These are phyloP conservation scores for Rhinichthys osculus DNA, from an alignment of 2,797 vertebrate genomes.

Conservation along the genomic window DNA sequence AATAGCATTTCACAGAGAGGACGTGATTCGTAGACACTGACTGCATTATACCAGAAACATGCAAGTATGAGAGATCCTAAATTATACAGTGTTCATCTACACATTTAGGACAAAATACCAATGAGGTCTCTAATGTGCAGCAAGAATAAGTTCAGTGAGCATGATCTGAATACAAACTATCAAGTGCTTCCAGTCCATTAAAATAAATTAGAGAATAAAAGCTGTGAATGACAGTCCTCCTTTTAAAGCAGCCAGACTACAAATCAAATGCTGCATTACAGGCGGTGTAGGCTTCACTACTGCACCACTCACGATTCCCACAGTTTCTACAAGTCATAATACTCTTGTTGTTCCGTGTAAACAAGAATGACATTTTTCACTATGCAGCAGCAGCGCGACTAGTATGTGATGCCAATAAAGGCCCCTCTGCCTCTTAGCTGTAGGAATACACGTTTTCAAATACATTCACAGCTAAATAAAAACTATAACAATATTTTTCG, in stretches of 20 bases:
- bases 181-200: constrained; percentile 6
- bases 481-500: background rate
- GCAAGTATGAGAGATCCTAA: background rate
- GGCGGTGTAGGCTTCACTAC: constrained; percentile 19
- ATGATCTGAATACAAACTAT: background rate
- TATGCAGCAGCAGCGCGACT: constrained; percentile 1
- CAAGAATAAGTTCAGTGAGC: background rate
- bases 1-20: background rate
- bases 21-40: background rate
- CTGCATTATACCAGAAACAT: background rate
- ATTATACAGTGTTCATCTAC: background rate
- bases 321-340: constrained; percentile 6
- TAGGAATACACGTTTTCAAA: background rate
- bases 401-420: background rate
- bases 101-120: constrained; percentile 14
- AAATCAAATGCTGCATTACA: constrained; percentile 31
- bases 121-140: background rate
- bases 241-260: background rate
- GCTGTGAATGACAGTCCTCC: background rate
- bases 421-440: background rate
- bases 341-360: constrained; percentile 7
- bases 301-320: constrained; percentile 31
- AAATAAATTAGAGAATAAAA: constrained; percentile 7
- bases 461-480: background rate
- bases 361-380: background rate